Percentiles rank a stretch among this genome's conserved stretches.
These are phyloP conservation scores for Sinosuthora webbiana DNA, from an alignment of 2,113 vertebrate genomes.

Conservation along the genomic window DNA sequence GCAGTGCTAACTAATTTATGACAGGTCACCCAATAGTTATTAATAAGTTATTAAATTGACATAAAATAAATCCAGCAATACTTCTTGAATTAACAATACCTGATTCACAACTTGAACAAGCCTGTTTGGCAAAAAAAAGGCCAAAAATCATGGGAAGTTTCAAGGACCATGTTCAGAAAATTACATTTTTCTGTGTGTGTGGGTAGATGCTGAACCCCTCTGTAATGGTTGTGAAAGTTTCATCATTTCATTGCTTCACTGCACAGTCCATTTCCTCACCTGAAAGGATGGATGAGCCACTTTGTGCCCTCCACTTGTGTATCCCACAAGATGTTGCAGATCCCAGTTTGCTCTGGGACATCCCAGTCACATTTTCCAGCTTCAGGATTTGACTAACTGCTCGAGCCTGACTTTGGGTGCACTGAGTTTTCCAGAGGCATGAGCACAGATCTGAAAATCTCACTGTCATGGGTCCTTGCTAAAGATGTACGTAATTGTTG, in stretches of 20 bases:
- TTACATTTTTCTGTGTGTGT: neutral
- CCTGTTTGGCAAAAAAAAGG: neutral
- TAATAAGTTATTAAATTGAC: slow-evolving; percentile 19
- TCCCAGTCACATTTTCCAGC: neutral
- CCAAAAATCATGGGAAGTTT: neutral
- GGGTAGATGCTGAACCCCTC: neutral
- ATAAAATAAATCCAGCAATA: neutral
- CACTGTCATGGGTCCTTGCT: neutral
- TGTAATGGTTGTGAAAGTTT: neutral
- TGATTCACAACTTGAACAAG: neutral
- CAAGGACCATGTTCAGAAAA: neutral
- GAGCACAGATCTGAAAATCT: neutral
- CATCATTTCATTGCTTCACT: neutral
- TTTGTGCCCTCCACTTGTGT: neutral
- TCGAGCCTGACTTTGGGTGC: neutral
- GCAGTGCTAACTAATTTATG: slow-evolving; percentile 13
- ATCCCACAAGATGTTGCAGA: neutral
- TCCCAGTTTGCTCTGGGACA: neutral
- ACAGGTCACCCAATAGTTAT: neutral
- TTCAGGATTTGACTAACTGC: neutral
- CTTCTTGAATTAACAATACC: neutral
- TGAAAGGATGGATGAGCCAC: neutral
- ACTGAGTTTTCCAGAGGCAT: neutral
- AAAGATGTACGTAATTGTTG: neutral
- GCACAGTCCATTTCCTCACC: accelerated